phyloP scores from a whole-genome alignment of 1,140 invertebrate genomes.

The Orchesella cincta region DNA sequence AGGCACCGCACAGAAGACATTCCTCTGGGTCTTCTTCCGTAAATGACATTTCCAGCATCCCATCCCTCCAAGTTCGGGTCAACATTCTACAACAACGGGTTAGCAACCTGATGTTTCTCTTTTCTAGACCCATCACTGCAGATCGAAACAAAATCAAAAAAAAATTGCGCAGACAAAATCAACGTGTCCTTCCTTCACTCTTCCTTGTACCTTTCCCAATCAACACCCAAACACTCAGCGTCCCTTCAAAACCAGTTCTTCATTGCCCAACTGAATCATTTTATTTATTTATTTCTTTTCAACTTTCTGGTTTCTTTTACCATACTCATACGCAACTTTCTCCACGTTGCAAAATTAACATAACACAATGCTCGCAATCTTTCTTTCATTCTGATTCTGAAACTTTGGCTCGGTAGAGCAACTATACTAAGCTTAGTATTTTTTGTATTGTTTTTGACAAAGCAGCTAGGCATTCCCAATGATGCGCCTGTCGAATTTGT shows the following conservation, averaged over 20 bases:
- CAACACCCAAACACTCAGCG: background rate
- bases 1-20: conserved; percentile 42
- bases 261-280: conserved; percentile 14
- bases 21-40: conserved; percentile 57
- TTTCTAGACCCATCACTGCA: conserved; percentile 23
- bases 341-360: no score
- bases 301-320: background rate
- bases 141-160: background rate
- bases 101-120: conserved; percentile 59
- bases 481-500: conserved; percentile 93
- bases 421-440: no score
- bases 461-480: conserved; percentile 79
- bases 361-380: background rate
- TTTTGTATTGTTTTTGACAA: conserved; percentile 48
- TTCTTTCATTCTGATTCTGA: background rate
- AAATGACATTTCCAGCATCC: conserved; percentile 55
- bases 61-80: conserved; percentile 67
- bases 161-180: background rate
- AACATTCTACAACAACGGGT: conserved; percentile 82
- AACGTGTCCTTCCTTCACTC: conserved; percentile 3
- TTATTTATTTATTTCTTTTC: background rate
- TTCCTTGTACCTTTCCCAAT: background rate
- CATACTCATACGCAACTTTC: background rate
- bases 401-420: background rate
- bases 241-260: background rate